phyloP scores from a whole-genome alignment of 2,113 vertebrate species.

The Microcebus jonahi region DNA sequence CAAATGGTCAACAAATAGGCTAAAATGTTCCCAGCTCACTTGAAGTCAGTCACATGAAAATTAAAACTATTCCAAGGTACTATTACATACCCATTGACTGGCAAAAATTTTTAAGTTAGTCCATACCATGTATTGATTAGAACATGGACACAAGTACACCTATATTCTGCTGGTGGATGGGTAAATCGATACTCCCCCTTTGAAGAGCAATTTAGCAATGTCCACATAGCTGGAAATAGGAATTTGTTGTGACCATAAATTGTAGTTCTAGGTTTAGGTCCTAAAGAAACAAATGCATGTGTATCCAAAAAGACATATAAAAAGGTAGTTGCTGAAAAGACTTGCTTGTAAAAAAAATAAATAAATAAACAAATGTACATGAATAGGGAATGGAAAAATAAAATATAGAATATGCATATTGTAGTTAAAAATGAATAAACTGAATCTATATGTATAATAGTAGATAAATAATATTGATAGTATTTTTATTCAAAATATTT shows the following conservation, averaged over 20 bases:
- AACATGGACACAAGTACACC: background rate
- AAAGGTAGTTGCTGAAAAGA: background rate
- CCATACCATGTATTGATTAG: background rate
- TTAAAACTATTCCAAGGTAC: background rate
- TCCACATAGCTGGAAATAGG: background rate
- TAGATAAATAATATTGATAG: background rate
- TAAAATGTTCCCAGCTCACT: background rate
- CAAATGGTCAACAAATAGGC: background rate
- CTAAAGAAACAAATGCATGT: background rate
- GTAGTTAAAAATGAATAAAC: background rate
- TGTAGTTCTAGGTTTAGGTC: background rate
- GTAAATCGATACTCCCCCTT: background rate
- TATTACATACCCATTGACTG: background rate
- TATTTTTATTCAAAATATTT: constrained; percentile 10
- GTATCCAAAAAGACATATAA: background rate
- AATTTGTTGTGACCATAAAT: background rate
- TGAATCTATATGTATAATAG: background rate
- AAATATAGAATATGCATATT: background rate
- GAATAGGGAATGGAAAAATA: background rate
- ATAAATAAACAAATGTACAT: background rate
- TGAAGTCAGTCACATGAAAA: background rate
- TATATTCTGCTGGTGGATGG: background rate
- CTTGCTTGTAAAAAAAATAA: background rate
- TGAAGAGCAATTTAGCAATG: background rate
- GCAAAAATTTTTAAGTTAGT: background rate